Base-by-base conservation (phyloP, 2,888 invertebrate genomes). In the Clivina fossor region DNA sequence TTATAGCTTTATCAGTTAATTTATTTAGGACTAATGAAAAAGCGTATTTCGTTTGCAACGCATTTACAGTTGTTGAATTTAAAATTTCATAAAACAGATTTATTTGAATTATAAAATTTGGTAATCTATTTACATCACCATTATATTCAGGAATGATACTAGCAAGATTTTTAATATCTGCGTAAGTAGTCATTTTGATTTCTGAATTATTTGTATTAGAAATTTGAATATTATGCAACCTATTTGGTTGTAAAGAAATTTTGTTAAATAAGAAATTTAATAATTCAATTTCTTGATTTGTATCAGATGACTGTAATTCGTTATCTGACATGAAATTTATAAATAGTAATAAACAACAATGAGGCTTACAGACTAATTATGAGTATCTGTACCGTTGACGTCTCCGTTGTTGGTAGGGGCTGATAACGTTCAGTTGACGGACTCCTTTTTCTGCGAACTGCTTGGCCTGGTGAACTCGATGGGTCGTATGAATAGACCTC, bases 131-230 rank as follows among this genome's bases (percentile, higher is more conserved):
- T 37, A 37, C 11, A 15, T 37, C 37, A 37, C 37, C 37, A 16
- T 37, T 37, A 16, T 37, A 8, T 37, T 37, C 15, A 37, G 37
- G 37, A 13, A 37, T 37, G 16, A 37, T 16, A 37, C 37, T 37
- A 37, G 37, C 37, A 37, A 37, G 7, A 37, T 37, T 37, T 37
- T 37, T 37, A 37, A 37, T 37, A 37, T 37, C 37, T 37, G 37
- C 16, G 37, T 4, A 37, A 15, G 8, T 37, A 37, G 37, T 15
- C 37, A 37, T 37, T 37, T 37, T 15, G 37, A 15, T 13, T 13
- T 37, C 16, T 37, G 37, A 37, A 24, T 24, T 24, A 24, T 7
- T 24, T 24, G 33, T 33, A n/a, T 33, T 33, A 33, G n/a, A 4
- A 33, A 4, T 11, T 33, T 33, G n/a, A 33, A 11, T 5, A 13